Evolutionary conservation across 2,888 invertebrate species (phyloP), one percentile per base, ranked within the genome.

Genomic region (Petrolisthes manimaculis): DNA sequence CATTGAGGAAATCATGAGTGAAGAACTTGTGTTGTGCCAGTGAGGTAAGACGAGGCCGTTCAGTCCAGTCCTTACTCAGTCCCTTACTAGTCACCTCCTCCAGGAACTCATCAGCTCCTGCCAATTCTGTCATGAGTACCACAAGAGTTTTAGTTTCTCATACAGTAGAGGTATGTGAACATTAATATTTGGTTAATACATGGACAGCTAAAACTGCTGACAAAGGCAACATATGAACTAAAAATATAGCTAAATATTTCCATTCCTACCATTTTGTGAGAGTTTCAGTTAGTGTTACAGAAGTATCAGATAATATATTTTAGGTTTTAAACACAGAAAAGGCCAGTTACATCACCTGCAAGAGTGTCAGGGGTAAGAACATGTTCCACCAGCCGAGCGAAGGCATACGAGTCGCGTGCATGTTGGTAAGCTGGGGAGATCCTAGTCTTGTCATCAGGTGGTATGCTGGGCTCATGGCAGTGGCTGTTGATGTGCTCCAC

Each of bases 1-100:
- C 96, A 51, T 95, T 94, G 90, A 97, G 95, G 92, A 97, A 97
- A 92, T 97, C 96, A 92, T 97, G 97, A 92, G 96, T 96, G 92
- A 96, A 97, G 93, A 96, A 96, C 79, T 95, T 95, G 93, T 97
- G 96, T 84, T 95, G 93, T 3, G 96, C 93, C 56, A 96, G 93
- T 51, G 95, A 94, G 8, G 95, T 94, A 61, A 97, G 93, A 90
- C 94, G 95, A 4, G 96, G 96, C 86, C 97, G 94, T 91, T 95
- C 93, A 69, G 94, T 93, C 9, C 95, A 94, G 92, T 95, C 95
- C 84, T 94, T 92, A 92, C 95, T 95, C 92, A 96, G 95, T 86
- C 97, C 93, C 91, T 95, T 94, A 83, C 95, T 95, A 92, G 94
- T 95, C 92, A 97, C 96, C 91, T 95, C 95, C 83, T 95, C 95